Conservation (phyloP, 2,888 invertebrate species). For the Disparrhopalites patrizii region DNA sequence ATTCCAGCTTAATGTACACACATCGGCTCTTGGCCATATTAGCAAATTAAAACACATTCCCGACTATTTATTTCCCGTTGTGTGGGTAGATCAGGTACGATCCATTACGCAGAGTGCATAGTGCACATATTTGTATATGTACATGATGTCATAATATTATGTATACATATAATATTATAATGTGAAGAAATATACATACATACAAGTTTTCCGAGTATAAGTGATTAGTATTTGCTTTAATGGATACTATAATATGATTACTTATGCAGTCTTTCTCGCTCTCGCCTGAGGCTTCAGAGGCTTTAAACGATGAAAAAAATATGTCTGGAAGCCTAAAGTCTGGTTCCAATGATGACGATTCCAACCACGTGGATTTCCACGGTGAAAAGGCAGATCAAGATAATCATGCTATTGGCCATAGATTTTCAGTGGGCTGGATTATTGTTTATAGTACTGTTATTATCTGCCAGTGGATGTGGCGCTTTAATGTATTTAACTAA, state of each 20-base stretch:
- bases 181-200: too few species aligned
- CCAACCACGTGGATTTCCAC: neutral
- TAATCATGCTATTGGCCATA: too few species aligned
- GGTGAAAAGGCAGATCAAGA: neutral
- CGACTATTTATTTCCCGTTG: slow-evolving; percentile 14
- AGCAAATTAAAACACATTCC: neutral
- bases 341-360: neutral
- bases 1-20: slow-evolving; percentile 19
- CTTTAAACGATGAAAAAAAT: neutral
- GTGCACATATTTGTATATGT: too few species aligned
- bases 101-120: too few species aligned
- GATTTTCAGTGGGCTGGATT: too few species aligned
- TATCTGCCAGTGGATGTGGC: too few species aligned
- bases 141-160: too few species aligned
- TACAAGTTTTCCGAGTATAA: too few species aligned
- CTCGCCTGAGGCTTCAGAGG: neutral
- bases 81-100: slow-evolving; percentile 23
- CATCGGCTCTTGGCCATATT: neutral
- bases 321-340: neutral
- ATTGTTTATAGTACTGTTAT: too few species aligned
- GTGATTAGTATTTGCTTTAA: neutral
- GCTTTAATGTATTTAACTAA: too few species aligned
- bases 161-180: too few species aligned
- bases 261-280: neutral
- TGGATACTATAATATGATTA: neutral